Percentiles rank a stretch among this genome's conserved stretches.
phyloP scores from a whole-genome alignment of 2,797 vertebrate species.

The Hydrocynus forskahlii region DNA sequence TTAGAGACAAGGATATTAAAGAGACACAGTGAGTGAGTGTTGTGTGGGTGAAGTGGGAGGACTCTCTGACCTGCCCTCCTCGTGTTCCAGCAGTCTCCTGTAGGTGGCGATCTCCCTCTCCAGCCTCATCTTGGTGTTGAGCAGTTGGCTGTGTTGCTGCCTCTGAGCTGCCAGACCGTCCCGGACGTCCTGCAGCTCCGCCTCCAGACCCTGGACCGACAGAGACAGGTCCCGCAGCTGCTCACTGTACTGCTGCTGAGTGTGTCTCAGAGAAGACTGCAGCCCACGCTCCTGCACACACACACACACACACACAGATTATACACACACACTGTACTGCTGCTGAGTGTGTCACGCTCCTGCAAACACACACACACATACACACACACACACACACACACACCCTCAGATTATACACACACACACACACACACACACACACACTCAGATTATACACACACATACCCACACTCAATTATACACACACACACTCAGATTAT shows the following conservation, averaged over 20 bases:
- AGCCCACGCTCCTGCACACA: conserved; percentile 88
- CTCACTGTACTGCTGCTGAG: conserved; percentile 85
- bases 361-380: too few species aligned
- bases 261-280: conserved; percentile 84
- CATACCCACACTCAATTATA: too few species aligned
- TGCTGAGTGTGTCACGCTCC: too few species aligned
- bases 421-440: too few species aligned
- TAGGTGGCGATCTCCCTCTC: conserved; percentile 91
- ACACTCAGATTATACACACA: too few species aligned
- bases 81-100: too few species aligned
- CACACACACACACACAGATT: not conserved
- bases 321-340: not conserved
- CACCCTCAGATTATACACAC: too few species aligned
- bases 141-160: conserved; percentile 86
- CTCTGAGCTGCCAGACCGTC: conserved; percentile 86
- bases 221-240: conserved; percentile 87
- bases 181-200: conserved; percentile 87
- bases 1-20: too few species aligned
- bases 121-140: conserved; percentile 94
- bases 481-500: too few species aligned
- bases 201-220: conserved; percentile 85
- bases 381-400: too few species aligned
- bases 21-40: too few species aligned
- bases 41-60: too few species aligned
- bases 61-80: conserved; percentile 89